Evolutionary conservation across 1,140 invertebrate genomes (phyloP), one percentile per base, ranked within the genome.

Genomic region (Mactra quadrangularis): DNA sequence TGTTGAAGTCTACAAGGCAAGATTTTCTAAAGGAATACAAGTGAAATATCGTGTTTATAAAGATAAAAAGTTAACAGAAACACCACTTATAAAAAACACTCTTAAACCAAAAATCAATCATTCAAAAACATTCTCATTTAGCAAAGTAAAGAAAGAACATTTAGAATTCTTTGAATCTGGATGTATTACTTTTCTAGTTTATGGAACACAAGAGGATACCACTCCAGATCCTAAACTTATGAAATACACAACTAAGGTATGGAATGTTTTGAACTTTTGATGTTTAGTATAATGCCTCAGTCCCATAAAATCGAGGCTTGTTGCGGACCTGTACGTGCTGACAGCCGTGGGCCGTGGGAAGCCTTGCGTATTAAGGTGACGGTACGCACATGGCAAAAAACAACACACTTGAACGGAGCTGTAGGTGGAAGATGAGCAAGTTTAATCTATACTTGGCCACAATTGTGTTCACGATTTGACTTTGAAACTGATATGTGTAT

Each of bases 151-250:
- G 19, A 81, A 89, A 59, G 87, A 92, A 50, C 92, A 93, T 85
- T 82, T 93, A 45, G 88, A 90, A 33, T 93, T 90, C 77, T 93
- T 93, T 83, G 90, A 93, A 41, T 82, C 55, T 41, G 89, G 91
- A 50, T 91, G 87, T 79, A 91, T 93, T 25, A 92, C 92, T 15
- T 92, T 93, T 83, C 72, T 87, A 57, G 81, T 93, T 3, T 93
- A 91, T 84, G 92, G 89, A 3, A 85, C 89, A 9, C 93, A 93
- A 84, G 91, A 93, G 45, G 92, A 93, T 68, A 84, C 84, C 0
- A 47, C 82, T 11, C 84, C 86, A 50, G 90, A 93, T 76, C 85
- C 87, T 31, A 92, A 90, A 55, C 85, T 93, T 1, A 47, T 85
- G 3, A 93, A 92, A 70, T 86, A 92, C 31, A 90, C 90, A n/a